Base-by-base conservation (phyloP, 2,113 vertebrate species). In the Perca schrenkii region DNA sequence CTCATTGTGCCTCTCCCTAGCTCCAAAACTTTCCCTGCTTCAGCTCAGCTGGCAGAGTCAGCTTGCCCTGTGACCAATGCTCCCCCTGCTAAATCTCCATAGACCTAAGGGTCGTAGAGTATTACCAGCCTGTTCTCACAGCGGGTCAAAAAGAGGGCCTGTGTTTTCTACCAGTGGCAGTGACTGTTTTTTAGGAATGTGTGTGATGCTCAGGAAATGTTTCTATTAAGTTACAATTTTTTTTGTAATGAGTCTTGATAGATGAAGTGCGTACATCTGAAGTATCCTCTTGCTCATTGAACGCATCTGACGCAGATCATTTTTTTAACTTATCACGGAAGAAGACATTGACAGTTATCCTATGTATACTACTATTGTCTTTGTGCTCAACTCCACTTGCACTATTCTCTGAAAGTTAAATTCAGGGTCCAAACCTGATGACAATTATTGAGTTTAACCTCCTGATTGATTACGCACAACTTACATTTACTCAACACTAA, bases 101-200 rank as follows among this genome's bases (percentile, higher is more conserved):
- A 53, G 60, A 65, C 85, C 71, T 62, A 4, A n/a, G 36, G 67
- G 62, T 69, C 82, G 62, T 16, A 6, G 17, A 43, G 21, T 25
- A 58, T 17, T 25, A 70, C 74, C 74, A 71, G 74, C 66, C 64
- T 71, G 63, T 66, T 85, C 34, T 52, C 60, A 68, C 58, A 80
- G 85, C 68, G 68, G 54, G 46, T 80, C 46, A 60, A 74, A 56
- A 73, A 73, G 19, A 73, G 7, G 21, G 11, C 36, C 46, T 60
- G 15, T 70, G 47, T 53, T 17, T 2, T 80, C 50, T 36, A 76
- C 57, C 43, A 46, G 46, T 43, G 25, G 53, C 15, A 58, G 31
- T 21, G 31, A 67, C 61, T 50, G 43, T 63, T 61, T 19, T 25
- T 62, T 62, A 46, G 31, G 31, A 58, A 5, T 34, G 49, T 61